Base-by-base conservation (phyloP, 2,797 vertebrate genomes). In the Coendou prehensilis region DNA sequence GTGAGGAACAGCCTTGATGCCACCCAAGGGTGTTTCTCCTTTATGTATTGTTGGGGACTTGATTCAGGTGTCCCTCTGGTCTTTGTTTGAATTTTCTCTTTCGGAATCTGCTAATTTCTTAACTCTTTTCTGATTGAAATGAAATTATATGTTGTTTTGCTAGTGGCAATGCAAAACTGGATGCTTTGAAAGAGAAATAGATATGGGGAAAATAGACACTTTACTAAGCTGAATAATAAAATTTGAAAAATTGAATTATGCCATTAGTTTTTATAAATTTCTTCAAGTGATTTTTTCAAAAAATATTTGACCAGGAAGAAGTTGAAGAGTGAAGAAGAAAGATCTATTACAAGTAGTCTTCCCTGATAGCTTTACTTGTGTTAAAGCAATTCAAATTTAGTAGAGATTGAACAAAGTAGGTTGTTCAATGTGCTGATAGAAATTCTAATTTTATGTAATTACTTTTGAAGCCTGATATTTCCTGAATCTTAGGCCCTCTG, bases 341-440 rank as follows among this genome's bases (percentile, higher is more conserved):
- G n/a, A 95, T 86, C 30, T 97, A 37, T 88, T 91, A 30, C 30
- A 41, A 90, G 59, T 83, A 75, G 30, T 92, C 64, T 85, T 33
- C 37, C 41, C 57, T 93, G 61, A 86, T 95, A 78, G 61, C 91
- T 88, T 97, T 93, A 85, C n/a, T 22, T 95, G 47, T 90, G 89
- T 95, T 97, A 78, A 97, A 91, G 90, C 85, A 92, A 95, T 88
- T 96, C 81, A 92, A 79, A 92, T 96, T 92, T 95, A 67, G 79
- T 88, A 82, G 61, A 92, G 47, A 86, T 59, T 91, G 54, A 96
- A 82, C 61, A 92, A 20, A 96, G 67, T 71, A 85, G 69, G 78
- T 71, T 52, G 4, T 83, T 57, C 30, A 63, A 80, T 88, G 45
- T 47, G 87, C 93, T 90, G 83, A 95, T 92, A 85, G 18, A 86